phyloP scores from a whole-genome alignment of 2,797 vertebrate genomes.

The Eupleurogrammus muticus region DNA sequence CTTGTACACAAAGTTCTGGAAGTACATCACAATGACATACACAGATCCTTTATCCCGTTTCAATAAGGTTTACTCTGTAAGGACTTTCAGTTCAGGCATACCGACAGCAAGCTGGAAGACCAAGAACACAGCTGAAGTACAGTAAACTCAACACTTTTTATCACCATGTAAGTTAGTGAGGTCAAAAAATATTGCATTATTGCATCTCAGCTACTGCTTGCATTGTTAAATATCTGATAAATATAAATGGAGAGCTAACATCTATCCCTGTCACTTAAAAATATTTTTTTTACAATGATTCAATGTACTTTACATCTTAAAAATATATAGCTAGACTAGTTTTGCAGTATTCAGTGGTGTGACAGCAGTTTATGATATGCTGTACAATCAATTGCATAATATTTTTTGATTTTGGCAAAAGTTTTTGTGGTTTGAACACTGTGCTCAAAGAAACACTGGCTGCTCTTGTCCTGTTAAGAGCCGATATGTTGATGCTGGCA shows the following conservation, averaged over 20 bases:
- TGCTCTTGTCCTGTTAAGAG: conserved; percentile 96
- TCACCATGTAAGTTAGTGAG: conserved; percentile 32
- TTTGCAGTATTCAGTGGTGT: conserved; percentile 43
- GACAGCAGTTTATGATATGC: conserved; percentile 49
- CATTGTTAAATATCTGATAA: conserved; percentile 67
- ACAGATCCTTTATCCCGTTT: conserved; percentile 31
- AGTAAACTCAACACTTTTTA: neutral
- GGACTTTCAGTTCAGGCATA: conserved; percentile 58
- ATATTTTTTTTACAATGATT: conserved; percentile 39
- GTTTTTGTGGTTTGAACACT: no score
- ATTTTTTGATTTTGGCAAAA: conserved; percentile 59
- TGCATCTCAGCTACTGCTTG: conserved; percentile 41
- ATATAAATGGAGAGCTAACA: conserved; percentile 52
- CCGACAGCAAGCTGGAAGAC: conserved; percentile 47
- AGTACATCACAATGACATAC: conserved; percentile 42
- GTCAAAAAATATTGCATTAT: conserved; percentile 34
- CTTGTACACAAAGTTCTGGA: conserved; percentile 33
- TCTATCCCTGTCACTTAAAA: conserved; percentile 54
- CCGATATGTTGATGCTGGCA: conserved; percentile 96
- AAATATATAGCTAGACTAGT: conserved; percentile 49
- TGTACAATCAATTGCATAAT: conserved; percentile 68
- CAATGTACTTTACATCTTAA: conserved; percentile 46
- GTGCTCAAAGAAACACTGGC: conserved; percentile 90
- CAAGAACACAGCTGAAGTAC: neutral
- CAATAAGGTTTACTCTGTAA: conserved; percentile 30